Evolutionary conservation across 92 coral and sea anemone species (phyloP).

Genomic region (Actinernus sp.): DNA sequence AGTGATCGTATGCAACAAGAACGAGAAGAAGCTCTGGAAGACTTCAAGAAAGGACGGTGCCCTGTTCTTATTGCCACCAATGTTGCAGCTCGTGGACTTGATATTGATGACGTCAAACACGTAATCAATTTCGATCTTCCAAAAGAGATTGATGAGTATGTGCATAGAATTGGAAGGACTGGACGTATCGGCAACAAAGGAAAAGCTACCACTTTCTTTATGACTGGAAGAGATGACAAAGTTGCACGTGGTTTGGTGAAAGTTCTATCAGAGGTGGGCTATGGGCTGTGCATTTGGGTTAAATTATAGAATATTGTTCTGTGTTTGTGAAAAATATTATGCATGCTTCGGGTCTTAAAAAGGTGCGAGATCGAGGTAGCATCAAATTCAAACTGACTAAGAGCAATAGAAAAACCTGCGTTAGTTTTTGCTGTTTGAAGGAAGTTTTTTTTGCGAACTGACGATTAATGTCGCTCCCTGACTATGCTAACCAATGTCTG

Average conservation of each 20-base stretch:
- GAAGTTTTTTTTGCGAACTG: too few species aligned
- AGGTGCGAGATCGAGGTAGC: too few species aligned
- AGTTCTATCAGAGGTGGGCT: constrained; percentile 93
- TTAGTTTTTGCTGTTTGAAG: too few species aligned
- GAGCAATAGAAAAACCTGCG: too few species aligned
- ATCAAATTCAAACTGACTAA: too few species aligned
- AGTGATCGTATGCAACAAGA: constrained; percentile 90
- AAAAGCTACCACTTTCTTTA: constrained; percentile 84
- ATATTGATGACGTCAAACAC: constrained; percentile 88
- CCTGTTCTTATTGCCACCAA: constrained; percentile 92
- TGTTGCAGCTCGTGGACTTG: constrained; percentile 96
- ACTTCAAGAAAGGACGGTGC: constrained; percentile 85
- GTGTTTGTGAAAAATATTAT: too few species aligned
- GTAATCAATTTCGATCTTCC: constrained; percentile 94
- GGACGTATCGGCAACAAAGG: constrained; percentile 96
- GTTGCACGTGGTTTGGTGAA: constrained; percentile 92
- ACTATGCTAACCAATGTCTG: too few species aligned
- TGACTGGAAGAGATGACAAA: constrained; percentile 82
- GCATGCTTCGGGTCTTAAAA: too few species aligned
- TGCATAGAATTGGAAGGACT: constrained; percentile 92
- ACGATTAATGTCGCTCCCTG: too few species aligned
- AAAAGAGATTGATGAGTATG: constrained; percentile 87
- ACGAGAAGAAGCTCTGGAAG: constrained; percentile 88
- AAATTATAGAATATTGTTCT: too few species aligned
- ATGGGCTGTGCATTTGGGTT: too few species aligned